Conservation (phyloP, 1,140 invertebrate genomes). For the Panagrolaimus sp. region DNA sequence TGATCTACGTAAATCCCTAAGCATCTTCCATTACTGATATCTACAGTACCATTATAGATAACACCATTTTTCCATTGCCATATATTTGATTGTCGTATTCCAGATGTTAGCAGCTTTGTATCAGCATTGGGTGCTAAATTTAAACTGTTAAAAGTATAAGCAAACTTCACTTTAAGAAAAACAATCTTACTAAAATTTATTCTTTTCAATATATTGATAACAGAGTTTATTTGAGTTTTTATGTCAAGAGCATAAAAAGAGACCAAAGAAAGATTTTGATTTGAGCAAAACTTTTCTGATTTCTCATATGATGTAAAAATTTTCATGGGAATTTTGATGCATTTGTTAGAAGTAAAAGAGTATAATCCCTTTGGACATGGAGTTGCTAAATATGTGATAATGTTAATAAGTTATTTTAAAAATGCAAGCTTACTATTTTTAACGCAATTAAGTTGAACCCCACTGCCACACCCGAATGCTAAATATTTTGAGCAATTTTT, state of each 20-base stretch:
- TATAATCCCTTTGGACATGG: background rate
- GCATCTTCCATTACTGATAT: background rate
- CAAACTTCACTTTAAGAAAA: background rate
- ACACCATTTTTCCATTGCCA: slow-evolving; percentile 15
- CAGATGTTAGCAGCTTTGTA: slow-evolving; percentile 14
- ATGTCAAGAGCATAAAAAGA: background rate
- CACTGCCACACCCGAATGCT: slow-evolving; percentile 3
- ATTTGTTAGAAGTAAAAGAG: slow-evolving; percentile 15
- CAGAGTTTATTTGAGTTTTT: slow-evolving; percentile 5
- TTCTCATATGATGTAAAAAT: slow-evolving; percentile 13
- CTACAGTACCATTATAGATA: slow-evolving; percentile 16
- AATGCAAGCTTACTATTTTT: background rate
- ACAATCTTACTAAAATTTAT: background rate
- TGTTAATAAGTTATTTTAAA: too few species aligned
- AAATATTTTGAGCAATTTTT: background rate
- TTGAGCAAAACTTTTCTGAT: slow-evolving; percentile 14
- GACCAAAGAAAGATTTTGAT: slow-evolving; percentile 11
- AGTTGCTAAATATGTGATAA: background rate
- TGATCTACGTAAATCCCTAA: background rate
- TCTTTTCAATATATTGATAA: background rate
- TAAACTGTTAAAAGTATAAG: background rate
- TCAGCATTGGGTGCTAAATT: slow-evolving; percentile 1
- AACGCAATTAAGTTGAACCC: background rate
- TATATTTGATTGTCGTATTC: background rate
- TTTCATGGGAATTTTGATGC: slow-evolving; percentile 7